Evolutionary conservation across 2,113 vertebrate genomes (phyloP), one percentile per base, ranked within the genome.

Genomic region (Prolemur simus): DNA sequence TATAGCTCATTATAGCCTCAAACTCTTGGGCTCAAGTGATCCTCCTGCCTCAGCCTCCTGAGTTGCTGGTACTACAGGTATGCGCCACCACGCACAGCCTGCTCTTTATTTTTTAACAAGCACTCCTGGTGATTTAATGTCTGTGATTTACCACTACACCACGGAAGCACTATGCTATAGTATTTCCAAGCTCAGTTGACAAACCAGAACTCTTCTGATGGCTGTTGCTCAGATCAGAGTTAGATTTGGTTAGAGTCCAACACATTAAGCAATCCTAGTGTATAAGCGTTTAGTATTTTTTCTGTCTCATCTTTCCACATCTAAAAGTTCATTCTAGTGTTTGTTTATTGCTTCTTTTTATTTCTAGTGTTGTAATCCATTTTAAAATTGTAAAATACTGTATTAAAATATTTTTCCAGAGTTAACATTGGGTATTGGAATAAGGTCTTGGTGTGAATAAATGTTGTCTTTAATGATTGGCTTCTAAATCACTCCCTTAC

Each of bases 351-450:
- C 54, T 54, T 54, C n/a, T 27, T 68, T 93, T 64, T 77, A 32
- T n/a, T 81, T 95, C 34, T 71, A 13, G 4, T 66, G 2, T 74
- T 52, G 0, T 34, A 68, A 87, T 80, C 7, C 37, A 39, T 34
- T 89, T 74, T 17, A 86, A 29, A 37, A 45, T 39, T 74, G 32
- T 68, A 34, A 92, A 66, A 54, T 71, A 39, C 14, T 87, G 11
- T 85, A 73, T 73, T 73, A 83, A 39, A 37, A 25, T 89, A 23
- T 17, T 95, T 97, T 95, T 93, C 71, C n/a, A 87, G 71, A 25
- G 37, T 58, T 93, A 71, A 68, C 34, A 80, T 27, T 85, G 34
- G 45, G 4, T 27, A 20, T 69, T 76, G 34, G 2, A 4, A 18
- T 52, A 47, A 85, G 14, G 58, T 52, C 71, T 68, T 29, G 0